Base-by-base conservation (phyloP, 2,888 invertebrate species). In the Eupithecia subumbrata region DNA sequence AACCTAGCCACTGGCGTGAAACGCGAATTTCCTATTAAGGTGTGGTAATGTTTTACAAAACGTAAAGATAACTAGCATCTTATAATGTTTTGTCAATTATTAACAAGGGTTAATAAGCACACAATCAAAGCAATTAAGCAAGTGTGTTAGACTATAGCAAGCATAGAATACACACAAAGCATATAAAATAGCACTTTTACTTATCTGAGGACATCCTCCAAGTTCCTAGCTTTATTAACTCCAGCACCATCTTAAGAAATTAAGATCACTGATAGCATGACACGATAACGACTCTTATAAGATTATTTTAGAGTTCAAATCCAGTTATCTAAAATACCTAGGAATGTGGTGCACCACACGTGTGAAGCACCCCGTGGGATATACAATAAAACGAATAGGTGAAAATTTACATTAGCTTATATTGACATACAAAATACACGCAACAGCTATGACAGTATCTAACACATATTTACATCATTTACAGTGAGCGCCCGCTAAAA, bases 391-490 rank as follows among this genome's bases (percentile, higher is more conserved):
- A 93, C 92, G 90, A 92, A 80, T 82, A 79, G 80, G 83, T 22
- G 78, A 90, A 91, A 93, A 92, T 91, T 88, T 93, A 91, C 91
- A 93, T 92, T 91, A 85, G 88, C 89, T 92, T 93, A 92, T 94
- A 94, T 93, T 93, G 89, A 93, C 91, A 92, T 92, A 92, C 90
- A 91, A 93, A 92, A 91, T 90, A 91, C 91, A 92, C 87, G 89
- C 90, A 90, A 88, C 84, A 86, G 72, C 79, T 73, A 63, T 78
- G 30, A 87, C 87, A 88, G 85, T 88, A 87, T 87, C 87, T 79
- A 81, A 85, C 81, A 85, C 79, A 82, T 83, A 86, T 84, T 81
- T 88, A 87, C 85, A 85, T 77, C 56, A 74, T 67, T 40, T 73
- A 75, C 77, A 77, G 77, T 71, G 68, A 67, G 63, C 67, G 67